Evolutionary conservation across 2,888 invertebrate species (phyloP), one percentile per base, ranked within the genome.

Genomic region (Horisme vitalbata): DNA sequence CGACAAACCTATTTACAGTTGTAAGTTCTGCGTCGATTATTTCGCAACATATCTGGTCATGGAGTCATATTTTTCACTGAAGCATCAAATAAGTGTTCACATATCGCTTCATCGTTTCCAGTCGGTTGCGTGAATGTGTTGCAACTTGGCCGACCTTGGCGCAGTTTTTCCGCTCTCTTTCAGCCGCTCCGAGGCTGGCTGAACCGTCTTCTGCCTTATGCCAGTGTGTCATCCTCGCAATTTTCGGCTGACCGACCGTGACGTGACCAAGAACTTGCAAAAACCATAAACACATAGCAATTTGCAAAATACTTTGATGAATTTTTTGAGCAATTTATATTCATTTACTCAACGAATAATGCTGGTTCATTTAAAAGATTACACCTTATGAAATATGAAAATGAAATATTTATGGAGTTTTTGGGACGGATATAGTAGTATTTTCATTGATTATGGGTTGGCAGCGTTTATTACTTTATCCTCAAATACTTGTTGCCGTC

Each of bases 141-240:
- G 83, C 82, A 84, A 84, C 66, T 39, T 54, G 58, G 43, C 50
- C 77, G 83, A 88, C 89, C 89, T 89, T 89, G 89, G 71, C 85
- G 86, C 65, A 53, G 69, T 82, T 88, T 85, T 88, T 88, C 85
- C 89, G 89, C 89, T 89, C 89, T 88, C 89, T 88, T 89, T 89
- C 82, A 83, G 83, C 60, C 67, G 71, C 63, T 60, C 68, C 78
- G 81, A 83, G 80, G 81, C 79, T 71, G 57, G 55, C 61, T 63
- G 53, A 57, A 61, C 55, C 62, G 59, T 69, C 68, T 69, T 66
- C 61, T 63, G 63, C 63, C 68, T 71, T 63, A 67, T 65, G 55
- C 47, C 54, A 62, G 55, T 49, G 58, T 61, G 64, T 65, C 66
- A 67, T 66, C 61, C 61, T 61, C 49, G 43, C 49, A 55, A 53